These are phyloP conservation scores for Nothoprocta perdicaria DNA, from an alignment of 2,113 vertebrate species.

Conservation along the genomic window DNA sequence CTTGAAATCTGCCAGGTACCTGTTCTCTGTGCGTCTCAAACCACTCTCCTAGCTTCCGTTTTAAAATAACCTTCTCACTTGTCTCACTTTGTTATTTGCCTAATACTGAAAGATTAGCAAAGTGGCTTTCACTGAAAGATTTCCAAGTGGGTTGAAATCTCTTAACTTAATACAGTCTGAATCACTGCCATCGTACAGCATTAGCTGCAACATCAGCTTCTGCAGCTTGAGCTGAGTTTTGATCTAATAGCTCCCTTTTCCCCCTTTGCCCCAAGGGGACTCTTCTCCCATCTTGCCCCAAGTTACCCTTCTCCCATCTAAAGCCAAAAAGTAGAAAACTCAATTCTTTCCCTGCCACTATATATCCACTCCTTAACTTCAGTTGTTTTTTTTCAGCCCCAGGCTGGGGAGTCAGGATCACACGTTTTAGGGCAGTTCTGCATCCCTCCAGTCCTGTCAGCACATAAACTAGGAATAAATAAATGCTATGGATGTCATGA, in stretches of 20 bases:
- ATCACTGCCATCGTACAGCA: neutral
- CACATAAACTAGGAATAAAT: neutral
- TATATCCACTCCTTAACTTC: neutral
- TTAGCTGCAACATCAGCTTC: neutral
- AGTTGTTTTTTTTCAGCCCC: neutral
- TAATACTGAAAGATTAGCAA: neutral
- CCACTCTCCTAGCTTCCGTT: neutral
- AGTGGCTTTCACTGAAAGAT: neutral
- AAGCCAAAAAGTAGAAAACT: neutral
- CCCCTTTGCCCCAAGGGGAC: neutral
- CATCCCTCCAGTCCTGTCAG: neutral
- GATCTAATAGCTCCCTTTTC: neutral
- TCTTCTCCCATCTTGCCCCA: too few species aligned
- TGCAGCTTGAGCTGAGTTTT: constrained; percentile 13
- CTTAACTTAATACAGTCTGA: neutral
- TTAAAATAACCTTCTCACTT: neutral
- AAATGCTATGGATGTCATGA: rapidly evolving
- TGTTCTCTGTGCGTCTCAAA: neutral
- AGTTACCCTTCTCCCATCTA: neutral
- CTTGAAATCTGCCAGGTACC: neutral
- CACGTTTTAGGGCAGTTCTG: rapidly evolving
- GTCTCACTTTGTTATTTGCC: neutral
- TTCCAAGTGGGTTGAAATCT: neutral
- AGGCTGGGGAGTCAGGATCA: neutral
- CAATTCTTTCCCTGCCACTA: neutral